These are phyloP conservation scores for Myotis pilosus DNA, from an alignment of 2,797 vertebrate genomes.

Conservation along the genomic window DNA sequence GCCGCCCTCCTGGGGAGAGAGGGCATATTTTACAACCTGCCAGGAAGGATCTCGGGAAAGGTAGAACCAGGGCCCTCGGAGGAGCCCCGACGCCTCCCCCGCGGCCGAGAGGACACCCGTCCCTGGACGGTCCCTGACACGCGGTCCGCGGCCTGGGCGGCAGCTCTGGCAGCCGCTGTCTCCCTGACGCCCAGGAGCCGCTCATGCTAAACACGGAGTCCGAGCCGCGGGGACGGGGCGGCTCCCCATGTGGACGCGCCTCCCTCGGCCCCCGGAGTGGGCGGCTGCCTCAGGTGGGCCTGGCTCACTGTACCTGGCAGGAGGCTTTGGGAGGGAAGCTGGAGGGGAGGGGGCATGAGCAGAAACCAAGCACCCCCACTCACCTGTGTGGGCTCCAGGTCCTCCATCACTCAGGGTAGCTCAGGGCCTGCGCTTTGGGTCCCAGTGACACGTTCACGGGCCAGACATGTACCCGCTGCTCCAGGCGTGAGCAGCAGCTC, in stretches of 20 bases:
- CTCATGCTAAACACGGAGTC: background rate
- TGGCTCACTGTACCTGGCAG: background rate
- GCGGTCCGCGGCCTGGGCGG: background rate
- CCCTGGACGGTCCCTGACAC: background rate
- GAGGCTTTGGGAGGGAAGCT: background rate
- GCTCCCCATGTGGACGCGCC: background rate
- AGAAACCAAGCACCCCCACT: background rate
- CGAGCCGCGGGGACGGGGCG: background rate
- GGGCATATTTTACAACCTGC: slow-evolving; percentile 70
- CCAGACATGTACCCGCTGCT: background rate
- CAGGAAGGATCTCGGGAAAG: slow-evolving; percentile 45
- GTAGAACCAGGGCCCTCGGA: slow-evolving; percentile 48
- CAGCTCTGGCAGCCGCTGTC: background rate
- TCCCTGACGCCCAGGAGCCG: background rate
- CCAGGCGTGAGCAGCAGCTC: background rate
- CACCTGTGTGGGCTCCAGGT: background rate
- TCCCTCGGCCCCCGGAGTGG: background rate
- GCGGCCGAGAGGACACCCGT: fast-evolving
- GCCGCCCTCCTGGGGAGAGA: slow-evolving; percentile 65
- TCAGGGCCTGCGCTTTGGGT: background rate
- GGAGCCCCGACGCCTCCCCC: background rate
- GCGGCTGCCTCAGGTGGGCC: background rate
- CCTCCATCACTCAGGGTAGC: background rate
- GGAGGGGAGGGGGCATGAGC: background rate
- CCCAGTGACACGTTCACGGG: background rate